Evolutionary conservation across 2,888 invertebrate species (phyloP), one percentile per base, ranked within the genome.

Genomic region (Thecocarcelia acutangulata): DNA sequence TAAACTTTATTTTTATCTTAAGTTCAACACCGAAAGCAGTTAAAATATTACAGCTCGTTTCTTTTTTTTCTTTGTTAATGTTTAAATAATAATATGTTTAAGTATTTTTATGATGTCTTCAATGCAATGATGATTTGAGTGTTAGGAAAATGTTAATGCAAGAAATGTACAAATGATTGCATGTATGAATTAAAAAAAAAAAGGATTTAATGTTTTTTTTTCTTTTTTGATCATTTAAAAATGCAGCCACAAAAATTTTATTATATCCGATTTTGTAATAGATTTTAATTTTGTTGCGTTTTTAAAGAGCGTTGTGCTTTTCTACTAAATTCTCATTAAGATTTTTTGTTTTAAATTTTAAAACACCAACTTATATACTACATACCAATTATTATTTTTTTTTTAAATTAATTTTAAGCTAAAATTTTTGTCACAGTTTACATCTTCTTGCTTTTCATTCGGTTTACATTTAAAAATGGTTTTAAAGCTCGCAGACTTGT

Each of bases 181-280:
- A 28, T 44, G 61, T 46, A 19, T 42, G 42, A n/a, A 63, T 54
- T 48, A 63, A 5, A 42, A 11, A n/a, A 46, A n/a, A n/a, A n/a
- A n/a, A n/a, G n/a, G n/a, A n/a, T n/a, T n/a, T n/a, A n/a, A 46
- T 13, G 63, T 19, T 17, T 19, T 74, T 72, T 64, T 44, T 50
- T 68, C 17, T 42, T 21, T 40, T 56, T 40, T 3, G 33, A 40
- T 13, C 3, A 33, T 9, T 44, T 56, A 56, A 84, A 84, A 84
- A 84, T 80, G 85, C 87, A 89, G 88, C 88, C 88, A 89, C 89
- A 89, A 88, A 87, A 87, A 84, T 69, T 79, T 83, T 84, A 84
- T 84, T 70, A 68, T 24, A 4, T 66, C 21, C 72, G 54, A 54
- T 28, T 17, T 40, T 66, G 40, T 37, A n/a, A 8, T 42, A 37